Base-by-base conservation (phyloP, 1,140 invertebrate genomes). In the Zaprionus vittiger region DNA sequence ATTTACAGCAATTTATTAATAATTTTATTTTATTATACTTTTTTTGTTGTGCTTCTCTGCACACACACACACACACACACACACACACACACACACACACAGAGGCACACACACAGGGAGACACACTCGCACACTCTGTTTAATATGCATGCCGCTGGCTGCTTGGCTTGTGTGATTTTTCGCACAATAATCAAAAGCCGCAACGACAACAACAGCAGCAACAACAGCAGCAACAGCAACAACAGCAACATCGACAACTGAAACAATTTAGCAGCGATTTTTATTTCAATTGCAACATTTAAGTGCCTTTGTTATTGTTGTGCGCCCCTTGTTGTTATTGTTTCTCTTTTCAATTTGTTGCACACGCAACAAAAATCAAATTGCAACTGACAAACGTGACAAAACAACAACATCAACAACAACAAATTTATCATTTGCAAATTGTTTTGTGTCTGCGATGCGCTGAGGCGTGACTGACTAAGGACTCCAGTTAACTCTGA, bases 1-100 rank as follows among this genome's bases (percentile, higher is more conserved):
- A 87, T 87, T 87, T 81, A 59, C 81, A 83, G 73, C 79, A 87
- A 89, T 89, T 84, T 87, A 89, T 87, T 89, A 89, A 87, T 81
- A 79, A 79, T 81, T 79, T 80, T 74, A 44, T 61, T 44, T 61
- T 49, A 28, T 31, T 63, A 20, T 9, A 2, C 1, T 31, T 52
- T 52, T 17, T 4, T 22, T 5, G 22, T 11, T 4, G 34, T 41
- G 37, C 69, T 28, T 31, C 24, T 71, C 61, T 34, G 2, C 59
- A 17, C 65, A 20, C 52, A 17, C 55, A 67, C 64, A 41, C 41
- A 49, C 60, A 59, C 28, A 17, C 55, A 67, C 57, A 31, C 28
- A 31, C 7, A 31, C 9, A 31, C 1, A 31, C 9, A 0, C n/a
- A n/a, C 41, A 49, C 60, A 59, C 28, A 17, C 55, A 67, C 57